Evolutionary conservation across 2,888 invertebrate genomes (phyloP).

Genomic region (Galerucella nymphaeae): DNA sequence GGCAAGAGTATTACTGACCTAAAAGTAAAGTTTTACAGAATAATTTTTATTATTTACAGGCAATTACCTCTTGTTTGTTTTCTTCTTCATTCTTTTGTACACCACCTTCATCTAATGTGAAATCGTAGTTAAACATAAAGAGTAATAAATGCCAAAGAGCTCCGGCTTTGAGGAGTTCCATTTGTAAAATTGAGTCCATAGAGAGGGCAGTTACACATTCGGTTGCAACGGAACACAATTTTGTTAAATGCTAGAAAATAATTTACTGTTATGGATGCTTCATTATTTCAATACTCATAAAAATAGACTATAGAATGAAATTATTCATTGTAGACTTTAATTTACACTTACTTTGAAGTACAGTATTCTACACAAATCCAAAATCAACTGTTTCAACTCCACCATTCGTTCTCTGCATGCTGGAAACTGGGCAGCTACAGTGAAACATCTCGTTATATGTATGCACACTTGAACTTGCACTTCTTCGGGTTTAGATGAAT

Average conservation of each 20-base stretch:
- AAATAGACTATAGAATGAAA: background rate
- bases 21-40: background rate
- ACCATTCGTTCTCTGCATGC: slow-evolving; percentile 89
- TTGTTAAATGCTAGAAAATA: slow-evolving; percentile 77
- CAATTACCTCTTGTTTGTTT: slow-evolving; percentile 81
- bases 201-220: slow-evolving; percentile 91
- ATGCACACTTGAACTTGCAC: slow-evolving; percentile 91
- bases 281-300: too few relatives aligned
- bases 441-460: slow-evolving; percentile 91
- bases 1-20: slow-evolving; percentile 85
- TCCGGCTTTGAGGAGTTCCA: slow-evolving; percentile 85
- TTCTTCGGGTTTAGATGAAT: slow-evolving; percentile 80
- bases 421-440: slow-evolving; percentile 95
- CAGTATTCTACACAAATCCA: slow-evolving; percentile 86
- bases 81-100: slow-evolving; percentile 85
- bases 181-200: slow-evolving; percentile 87
- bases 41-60: too few relatives aligned
- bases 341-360: slow-evolving; percentile 78
- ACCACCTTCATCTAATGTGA: slow-evolving; percentile 96
- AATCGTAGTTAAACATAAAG: slow-evolving; percentile 95
- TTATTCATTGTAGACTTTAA: too few relatives aligned
- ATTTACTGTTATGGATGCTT: background rate
- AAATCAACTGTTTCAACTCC: slow-evolving; percentile 86
- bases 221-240: slow-evolving; percentile 87
- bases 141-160: slow-evolving; percentile 92